phyloP scores from a whole-genome alignment of 2,888 invertebrate genomes.

The Strigamia crassipes region DNA sequence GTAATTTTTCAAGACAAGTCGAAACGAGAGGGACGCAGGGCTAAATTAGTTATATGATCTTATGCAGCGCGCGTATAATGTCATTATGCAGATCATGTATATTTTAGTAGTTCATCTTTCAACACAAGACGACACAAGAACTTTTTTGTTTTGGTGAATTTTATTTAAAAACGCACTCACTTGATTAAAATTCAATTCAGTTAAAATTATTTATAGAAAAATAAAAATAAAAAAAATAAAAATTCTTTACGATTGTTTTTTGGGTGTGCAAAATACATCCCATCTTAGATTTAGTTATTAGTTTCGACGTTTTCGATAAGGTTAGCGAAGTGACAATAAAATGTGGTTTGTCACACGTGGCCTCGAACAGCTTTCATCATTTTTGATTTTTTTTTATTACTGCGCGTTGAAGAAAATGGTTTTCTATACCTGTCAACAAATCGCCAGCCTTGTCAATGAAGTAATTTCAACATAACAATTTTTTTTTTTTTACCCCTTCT shows the following conservation, averaged over 20 bases:
- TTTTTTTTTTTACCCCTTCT: neutral
- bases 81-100: constrained; percentile 42
- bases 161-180: neutral
- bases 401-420: neutral
- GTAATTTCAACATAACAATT: constrained; percentile 1
- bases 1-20: neutral
- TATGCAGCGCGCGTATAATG: neutral
- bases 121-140: neutral
- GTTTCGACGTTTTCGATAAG: neutral
- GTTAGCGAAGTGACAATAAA: constrained; percentile 24
- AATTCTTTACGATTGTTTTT: neutral
- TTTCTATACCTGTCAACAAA: constrained; percentile 34
- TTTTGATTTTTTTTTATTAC: constrained; percentile 25
- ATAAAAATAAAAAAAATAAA: too few species aligned
- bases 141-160: neutral
- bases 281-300: neutral
- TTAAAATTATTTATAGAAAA: too few species aligned
- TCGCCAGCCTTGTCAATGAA: constrained; percentile 20
- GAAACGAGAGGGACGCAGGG: neutral
- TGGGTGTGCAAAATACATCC: neutral
- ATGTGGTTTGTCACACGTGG: constrained; percentile 32
- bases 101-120: constrained; percentile 39
- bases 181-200: neutral
- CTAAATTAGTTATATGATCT: constrained; percentile 7
- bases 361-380: constrained; percentile 5